Base-by-base conservation (phyloP, 1,140 invertebrate species). In the Drosophila dunni region DNA sequence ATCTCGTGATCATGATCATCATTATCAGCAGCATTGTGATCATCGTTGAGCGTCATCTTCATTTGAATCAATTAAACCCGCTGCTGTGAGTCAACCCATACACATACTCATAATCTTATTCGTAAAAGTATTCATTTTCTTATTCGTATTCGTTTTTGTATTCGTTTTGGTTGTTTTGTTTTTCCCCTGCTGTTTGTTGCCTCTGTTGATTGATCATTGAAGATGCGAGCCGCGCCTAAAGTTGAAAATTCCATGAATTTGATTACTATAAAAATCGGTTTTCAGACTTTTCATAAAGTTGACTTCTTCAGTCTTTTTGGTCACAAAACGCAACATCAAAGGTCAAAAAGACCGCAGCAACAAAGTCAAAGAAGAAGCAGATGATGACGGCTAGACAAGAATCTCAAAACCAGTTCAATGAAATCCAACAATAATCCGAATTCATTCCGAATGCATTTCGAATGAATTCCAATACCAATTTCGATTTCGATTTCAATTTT, bases 51-150 rank as follows among this genome's bases (percentile, higher is more conserved):
- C 81, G 56, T 75, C 74, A 58, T 75, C 79, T 89, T 89, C 84
- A 89, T 88, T 86, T 86, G 83, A 86, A 88, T 86, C 79, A 86
- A 86, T 86, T 86, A 88, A 86, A 80, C 76, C 54, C 57, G 79
- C 75, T 78, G 50, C 51, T 75, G 75, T 70, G 76, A 66, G 63
- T 80, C 78, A 75, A 84, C 48, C 78, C 77, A 56, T 40, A 29
- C 24, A 29, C 13, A n/a, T 74, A 78, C 60, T 73, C 72, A 76
- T 79, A 34, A 13, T 46, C 50, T 24, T 58, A 50, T 40, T 66
- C 62, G 10, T 20, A 33, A 29, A 29, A 29, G 24, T 29, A 29
- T 29, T 29, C 24, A 29, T 29, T 29, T 81, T 67, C 50, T 65
- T 78, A 74, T 78, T 81, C 64, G 75, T 78, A 56, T 56, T 71